Evolutionary conservation across 2,113 vertebrate species (phyloP).

Genomic region (Mixornis gularis): DNA sequence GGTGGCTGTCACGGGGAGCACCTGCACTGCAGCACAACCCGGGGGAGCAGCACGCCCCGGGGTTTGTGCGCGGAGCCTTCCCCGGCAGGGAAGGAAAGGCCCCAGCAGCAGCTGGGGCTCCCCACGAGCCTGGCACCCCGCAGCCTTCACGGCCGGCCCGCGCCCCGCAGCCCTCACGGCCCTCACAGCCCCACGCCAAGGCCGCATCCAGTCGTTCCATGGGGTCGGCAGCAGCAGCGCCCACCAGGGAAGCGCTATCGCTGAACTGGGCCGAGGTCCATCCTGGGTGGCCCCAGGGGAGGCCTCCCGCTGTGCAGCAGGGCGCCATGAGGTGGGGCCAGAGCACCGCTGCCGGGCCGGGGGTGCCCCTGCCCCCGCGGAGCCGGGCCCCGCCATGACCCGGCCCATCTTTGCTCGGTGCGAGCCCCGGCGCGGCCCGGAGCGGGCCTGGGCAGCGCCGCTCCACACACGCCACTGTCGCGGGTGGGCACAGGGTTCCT

Average conservation of each 20-base stretch:
- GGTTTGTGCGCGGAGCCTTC: background rate
- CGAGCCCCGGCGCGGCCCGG: background rate
- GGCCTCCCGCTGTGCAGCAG: slow-evolving; percentile 26
- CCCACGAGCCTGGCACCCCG: rapidly evolving
- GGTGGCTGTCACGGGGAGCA: background rate
- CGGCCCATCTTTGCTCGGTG: rapidly evolving
- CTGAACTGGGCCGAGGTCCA: background rate
- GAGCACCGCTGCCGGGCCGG: background rate
- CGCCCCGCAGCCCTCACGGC: background rate
- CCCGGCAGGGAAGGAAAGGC: background rate
- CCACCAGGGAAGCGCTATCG: rapidly evolving
- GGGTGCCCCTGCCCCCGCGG: background rate
- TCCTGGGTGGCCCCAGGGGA: background rate
- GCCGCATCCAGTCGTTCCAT: background rate
- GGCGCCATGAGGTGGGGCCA: slow-evolving; percentile 59
- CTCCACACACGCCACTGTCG: background rate
- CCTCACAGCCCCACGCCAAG: background rate
- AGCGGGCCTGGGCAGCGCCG: rapidly evolving
- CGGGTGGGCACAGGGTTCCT: background rate
- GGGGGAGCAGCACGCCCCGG: background rate
- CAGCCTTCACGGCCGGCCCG: no score
- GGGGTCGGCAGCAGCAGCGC: rapidly evolving
- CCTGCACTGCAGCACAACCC: background rate
- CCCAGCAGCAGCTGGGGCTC: rapidly evolving
- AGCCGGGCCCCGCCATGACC: background rate